Base-by-base conservation (phyloP, 2,797 vertebrate genomes). In the Macroramphosus scolopax region DNA sequence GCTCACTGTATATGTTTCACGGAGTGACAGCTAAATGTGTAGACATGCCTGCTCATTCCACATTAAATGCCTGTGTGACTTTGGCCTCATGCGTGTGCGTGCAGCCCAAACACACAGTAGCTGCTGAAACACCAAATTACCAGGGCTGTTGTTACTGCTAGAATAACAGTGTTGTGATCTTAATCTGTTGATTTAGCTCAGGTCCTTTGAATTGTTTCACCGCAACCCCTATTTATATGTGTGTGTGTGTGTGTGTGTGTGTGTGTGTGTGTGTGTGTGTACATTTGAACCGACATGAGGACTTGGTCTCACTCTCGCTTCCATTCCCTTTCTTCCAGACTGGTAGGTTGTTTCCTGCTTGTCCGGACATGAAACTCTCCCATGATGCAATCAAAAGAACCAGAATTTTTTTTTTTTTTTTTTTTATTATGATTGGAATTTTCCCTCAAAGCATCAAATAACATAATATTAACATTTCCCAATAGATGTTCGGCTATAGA, bases 121-220 rank as follows among this genome's bases (percentile, higher is more conserved):
- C 63, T 64, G 59, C 82, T 75, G 75, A 77, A 79, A 75, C 51
- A 51, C 17, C 18, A 49, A 64, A 69, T 68, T 49, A 54, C 47
- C 1, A 1, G 2, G 38, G 42, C 29, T 43, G 50, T 36, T 61
- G 48, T 67, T 45, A 16, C 51, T 70, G 46, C 53, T 73, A 73
- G 17, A 79, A 79, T 65, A 77, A 82, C 58, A 69, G 15, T 37
- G 37, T 63, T 62, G 59, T 63, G 66, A 55, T 69, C 38, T 63
- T 71, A 65, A 76, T 78, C 56, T 84, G 76, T 85, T 83, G 81
- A 82, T 33, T 78, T 40, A 83, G 77, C 63, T 54, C 64, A 51
- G 5, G 44, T 68, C 53, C 75, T 53, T 28, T 75, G 42, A 78
- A 59, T 49, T 63, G 35, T 75, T 68, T 73, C 51, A 48, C 56